A percentile compares a stretch with the other conserved stretches of the same genome.
phyloP scores from a whole-genome alignment of 2,113 vertebrate species.

The Chloropsis hardwickii region DNA sequence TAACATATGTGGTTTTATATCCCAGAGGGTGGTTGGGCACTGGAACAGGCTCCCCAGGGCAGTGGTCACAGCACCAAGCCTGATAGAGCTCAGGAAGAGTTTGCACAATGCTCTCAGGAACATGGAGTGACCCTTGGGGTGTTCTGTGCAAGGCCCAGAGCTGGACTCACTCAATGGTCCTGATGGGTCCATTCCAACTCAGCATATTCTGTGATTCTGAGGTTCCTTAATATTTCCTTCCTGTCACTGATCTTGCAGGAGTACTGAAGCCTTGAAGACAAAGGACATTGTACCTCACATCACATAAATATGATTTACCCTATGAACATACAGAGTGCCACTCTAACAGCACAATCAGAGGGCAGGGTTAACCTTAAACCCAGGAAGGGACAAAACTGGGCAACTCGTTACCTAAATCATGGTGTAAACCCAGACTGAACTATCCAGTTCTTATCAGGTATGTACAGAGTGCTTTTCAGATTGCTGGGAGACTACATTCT shows the following conservation, averaged over 20 bases:
- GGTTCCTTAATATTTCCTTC: not conserved
- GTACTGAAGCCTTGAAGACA: not conserved
- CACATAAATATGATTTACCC: not conserved
- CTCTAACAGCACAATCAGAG: not conserved
- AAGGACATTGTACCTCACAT: not conserved
- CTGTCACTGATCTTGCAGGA: not conserved
- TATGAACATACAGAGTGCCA: not conserved
- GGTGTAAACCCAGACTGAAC: fast-evolving
- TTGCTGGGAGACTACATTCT: not conserved
- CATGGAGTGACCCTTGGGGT: fast-evolving
- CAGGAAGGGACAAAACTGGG: not conserved
- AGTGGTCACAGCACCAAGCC: not conserved
- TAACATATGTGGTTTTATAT: not conserved
- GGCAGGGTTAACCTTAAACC: fast-evolving
- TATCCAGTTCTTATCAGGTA: not conserved
- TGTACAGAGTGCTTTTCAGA: not conserved
- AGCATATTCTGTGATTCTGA: not conserved
- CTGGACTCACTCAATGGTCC: fast-evolving
- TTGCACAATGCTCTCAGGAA: fast-evolving
- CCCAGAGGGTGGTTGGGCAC: not conserved
- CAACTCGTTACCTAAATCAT: not conserved
- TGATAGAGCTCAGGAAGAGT: fast-evolving
- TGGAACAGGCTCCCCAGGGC: not conserved
- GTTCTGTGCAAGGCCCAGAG: not conserved
- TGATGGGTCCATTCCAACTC: not conserved